Evolutionary conservation across 2,888 invertebrate species (phyloP).

Genomic region (Pedicia rivosa): DNA sequence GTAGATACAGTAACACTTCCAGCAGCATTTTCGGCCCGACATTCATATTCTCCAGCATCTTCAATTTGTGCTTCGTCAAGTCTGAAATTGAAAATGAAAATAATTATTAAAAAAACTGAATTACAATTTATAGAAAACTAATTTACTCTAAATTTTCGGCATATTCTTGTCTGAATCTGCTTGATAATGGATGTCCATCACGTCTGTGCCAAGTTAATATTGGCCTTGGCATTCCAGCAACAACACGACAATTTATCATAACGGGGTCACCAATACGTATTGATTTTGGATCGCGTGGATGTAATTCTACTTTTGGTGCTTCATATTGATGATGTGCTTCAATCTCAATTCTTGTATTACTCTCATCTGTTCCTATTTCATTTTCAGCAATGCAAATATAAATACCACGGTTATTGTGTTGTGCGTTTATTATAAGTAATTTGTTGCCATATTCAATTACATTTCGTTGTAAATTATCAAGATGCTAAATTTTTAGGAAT

Average conservation of each 20-base stretch:
- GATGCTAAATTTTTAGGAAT: constrained; percentile 17
- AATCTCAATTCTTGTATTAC: constrained; percentile 62
- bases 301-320: constrained; percentile 58
- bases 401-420: constrained; percentile 61
- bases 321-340: constrained; percentile 71
- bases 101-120: not conserved
- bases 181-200: constrained; percentile 46
- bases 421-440: constrained; percentile 48
- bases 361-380: constrained; percentile 40
- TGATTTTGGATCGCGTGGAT: constrained; percentile 50
- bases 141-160: constrained; percentile 52
- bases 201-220: constrained; percentile 60
- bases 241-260: constrained; percentile 59
- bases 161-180: constrained; percentile 44
- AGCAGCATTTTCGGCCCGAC: constrained; percentile 64
- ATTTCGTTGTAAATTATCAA: constrained; percentile 37
- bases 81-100: constrained; percentile 30
- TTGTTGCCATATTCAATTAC: constrained; percentile 46
- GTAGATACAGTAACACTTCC: constrained; percentile 54
- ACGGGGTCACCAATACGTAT: constrained; percentile 49
- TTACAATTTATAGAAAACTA: not conserved
- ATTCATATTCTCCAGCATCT: constrained; percentile 79
- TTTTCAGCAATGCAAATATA: constrained; percentile 66
- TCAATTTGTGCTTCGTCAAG: constrained; percentile 49
- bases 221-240: constrained; percentile 63